These are phyloP conservation scores for Scartelaos histophorus DNA, from an alignment of 2,113 vertebrate species.

Conservation along the genomic window DNA sequence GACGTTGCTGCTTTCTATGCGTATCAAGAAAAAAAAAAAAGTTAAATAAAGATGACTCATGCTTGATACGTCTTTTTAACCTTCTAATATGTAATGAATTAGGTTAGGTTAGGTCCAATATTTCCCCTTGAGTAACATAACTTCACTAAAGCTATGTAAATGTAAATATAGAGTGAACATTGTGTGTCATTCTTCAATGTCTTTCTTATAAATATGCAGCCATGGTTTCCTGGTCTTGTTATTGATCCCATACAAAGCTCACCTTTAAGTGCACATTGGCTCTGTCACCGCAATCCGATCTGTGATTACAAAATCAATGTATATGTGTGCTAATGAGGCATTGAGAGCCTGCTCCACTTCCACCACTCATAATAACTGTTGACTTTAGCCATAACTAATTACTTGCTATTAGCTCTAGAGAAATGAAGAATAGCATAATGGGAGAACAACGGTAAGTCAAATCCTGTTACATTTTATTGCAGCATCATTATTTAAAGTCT, in stretches of 20 bases:
- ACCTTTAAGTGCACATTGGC: constrained; percentile 22
- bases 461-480: constrained; percentile 36
- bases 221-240: constrained; percentile 21
- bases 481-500: constrained; percentile 26
- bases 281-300: constrained; percentile 13
- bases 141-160: neutral
- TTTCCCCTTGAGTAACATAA: neutral
- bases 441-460: constrained; percentile 29
- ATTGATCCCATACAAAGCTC: constrained; percentile 27
- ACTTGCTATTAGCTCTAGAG: constrained; percentile 27
- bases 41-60: too few relatives aligned
- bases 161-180: neutral
- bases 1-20: too few relatives aligned
- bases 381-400: constrained; percentile 36
- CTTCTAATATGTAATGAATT: too few relatives aligned
- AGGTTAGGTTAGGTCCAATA: too few relatives aligned
- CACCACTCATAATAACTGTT: constrained; percentile 20
- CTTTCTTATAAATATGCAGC: neutral
- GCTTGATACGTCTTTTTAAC: too few relatives aligned
- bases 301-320: neutral
- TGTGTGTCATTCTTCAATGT: neutral
- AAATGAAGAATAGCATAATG: constrained; percentile 30
- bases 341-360: constrained; percentile 12
- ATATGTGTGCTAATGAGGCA: constrained; percentile 15
- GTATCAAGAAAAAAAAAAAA: too few relatives aligned